Percentiles rank a stretch among this genome's conserved stretches.
Evolutionary conservation across 1,140 invertebrate genomes (phyloP).

Genomic region (Nephotettix cincticeps): DNA sequence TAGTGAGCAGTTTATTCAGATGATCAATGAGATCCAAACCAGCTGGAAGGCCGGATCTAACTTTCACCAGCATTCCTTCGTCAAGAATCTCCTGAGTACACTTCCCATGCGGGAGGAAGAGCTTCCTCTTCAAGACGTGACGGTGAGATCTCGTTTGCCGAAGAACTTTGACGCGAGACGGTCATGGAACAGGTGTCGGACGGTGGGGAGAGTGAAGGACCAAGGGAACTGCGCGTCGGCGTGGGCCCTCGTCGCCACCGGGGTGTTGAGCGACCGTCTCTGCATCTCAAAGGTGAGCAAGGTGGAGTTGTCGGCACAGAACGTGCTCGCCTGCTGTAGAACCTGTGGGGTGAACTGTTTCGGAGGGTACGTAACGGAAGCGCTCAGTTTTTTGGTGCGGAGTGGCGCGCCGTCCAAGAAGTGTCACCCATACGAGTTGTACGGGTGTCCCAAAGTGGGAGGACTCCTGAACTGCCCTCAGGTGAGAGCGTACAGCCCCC

Average conservation of each 20-base stretch:
- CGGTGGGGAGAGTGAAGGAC: conserved; percentile 25
- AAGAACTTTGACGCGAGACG: conserved; percentile 28
- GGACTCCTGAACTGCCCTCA: conserved; percentile 70
- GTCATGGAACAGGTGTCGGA: conserved; percentile 21
- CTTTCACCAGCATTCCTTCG: background rate
- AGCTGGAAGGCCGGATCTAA: background rate
- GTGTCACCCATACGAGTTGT: conserved; percentile 3
- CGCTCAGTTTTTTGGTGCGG: background rate
- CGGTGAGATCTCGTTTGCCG: background rate
- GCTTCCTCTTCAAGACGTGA: background rate
- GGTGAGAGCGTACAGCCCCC: conserved; percentile 66
- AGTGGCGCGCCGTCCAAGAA: background rate
- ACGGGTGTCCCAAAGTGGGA: background rate
- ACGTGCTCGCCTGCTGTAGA: background rate
- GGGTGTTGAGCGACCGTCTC: background rate
- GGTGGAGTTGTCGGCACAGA: background rate
- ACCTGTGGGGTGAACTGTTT: background rate
- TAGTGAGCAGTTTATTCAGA: background rate
- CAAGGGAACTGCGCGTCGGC: conserved; percentile 33
- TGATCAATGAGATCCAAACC: background rate
- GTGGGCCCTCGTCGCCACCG: conserved; percentile 22
- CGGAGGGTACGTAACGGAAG: background rate
- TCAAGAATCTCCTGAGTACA: conserved; percentile 11
- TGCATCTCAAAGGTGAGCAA: background rate
- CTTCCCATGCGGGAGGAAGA: background rate